Percentiles rank a stretch among this genome's conserved stretches.
phyloP scores from a whole-genome alignment of 2,797 vertebrate genomes.

The Eupleurogrammus muticus region DNA sequence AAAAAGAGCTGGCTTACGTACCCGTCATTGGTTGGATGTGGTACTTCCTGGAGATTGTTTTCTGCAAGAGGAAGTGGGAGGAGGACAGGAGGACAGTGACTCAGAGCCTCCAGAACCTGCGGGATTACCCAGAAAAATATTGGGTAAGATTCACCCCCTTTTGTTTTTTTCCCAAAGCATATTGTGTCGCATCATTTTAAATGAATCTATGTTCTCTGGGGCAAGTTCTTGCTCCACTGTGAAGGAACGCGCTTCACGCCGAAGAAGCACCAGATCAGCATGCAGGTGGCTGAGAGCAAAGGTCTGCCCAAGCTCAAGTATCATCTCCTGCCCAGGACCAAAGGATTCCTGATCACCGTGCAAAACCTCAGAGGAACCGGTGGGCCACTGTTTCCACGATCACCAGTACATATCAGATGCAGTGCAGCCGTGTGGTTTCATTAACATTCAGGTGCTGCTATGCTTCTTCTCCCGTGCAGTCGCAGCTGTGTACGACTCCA shows the following conservation, averaged over 20 bases:
- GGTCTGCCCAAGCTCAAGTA: conserved; percentile 95
- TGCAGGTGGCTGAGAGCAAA: conserved; percentile 96
- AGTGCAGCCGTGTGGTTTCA: neutral
- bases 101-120: conserved; percentile 87
- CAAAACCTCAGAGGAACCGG: conserved; percentile 93
- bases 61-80: conserved; percentile 97
- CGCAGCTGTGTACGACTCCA: conserved; percentile 96
- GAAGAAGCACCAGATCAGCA: conserved; percentile 94
- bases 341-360: conserved; percentile 94
- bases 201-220: conserved; percentile 7
- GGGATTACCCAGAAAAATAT: conserved; percentile 93
- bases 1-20: conserved; percentile 93
- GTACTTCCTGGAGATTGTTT: conserved; percentile 98
- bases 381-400: conserved; percentile 73
- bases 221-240: conserved; percentile 94
- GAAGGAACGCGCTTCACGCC: conserved; percentile 97
- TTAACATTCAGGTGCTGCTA: neutral
- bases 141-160: conserved; percentile 82
- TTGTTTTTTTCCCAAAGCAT: too few species aligned
- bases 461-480: conserved; percentile 78
- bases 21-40: conserved; percentile 99
- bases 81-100: conserved; percentile 90
- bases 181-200: neutral
- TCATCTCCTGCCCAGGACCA: conserved; percentile 95
- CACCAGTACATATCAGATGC: neutral